phyloP scores from a whole-genome alignment of 2,113 vertebrate species.

The Eleginops maclovinus region DNA sequence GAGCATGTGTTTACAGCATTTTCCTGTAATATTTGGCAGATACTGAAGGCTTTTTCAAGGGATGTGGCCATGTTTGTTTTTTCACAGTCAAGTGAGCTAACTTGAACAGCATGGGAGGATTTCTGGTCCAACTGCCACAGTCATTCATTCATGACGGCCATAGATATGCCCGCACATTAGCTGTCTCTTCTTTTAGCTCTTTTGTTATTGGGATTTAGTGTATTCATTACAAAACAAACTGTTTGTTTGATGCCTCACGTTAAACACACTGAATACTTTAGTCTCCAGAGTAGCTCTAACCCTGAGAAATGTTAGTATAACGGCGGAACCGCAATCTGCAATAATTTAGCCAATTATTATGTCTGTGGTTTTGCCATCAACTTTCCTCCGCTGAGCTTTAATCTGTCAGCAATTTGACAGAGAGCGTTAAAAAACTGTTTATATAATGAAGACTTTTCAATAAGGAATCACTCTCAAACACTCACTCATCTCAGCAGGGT shows the following conservation, averaged over 20 bases:
- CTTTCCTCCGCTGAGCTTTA: slow-evolving; percentile 10
- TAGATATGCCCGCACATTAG: slow-evolving; percentile 4
- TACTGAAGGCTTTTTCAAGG: neutral
- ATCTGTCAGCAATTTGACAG: slow-evolving; percentile 20
- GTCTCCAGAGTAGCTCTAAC: neutral
- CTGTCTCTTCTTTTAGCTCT: neutral
- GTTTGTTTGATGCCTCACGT: neutral
- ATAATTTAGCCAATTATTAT: slow-evolving; percentile 23
- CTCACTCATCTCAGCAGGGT: slow-evolving; percentile 22
- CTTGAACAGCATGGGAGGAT: slow-evolving; percentile 26
- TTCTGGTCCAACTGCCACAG: slow-evolving; percentile 22
- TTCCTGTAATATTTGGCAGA: slow-evolving; percentile 20
- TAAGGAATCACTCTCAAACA: slow-evolving; percentile 11
- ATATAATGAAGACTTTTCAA: slow-evolving; percentile 12
- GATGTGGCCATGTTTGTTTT: neutral
- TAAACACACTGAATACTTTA: neutral
- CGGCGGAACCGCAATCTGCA: neutral
- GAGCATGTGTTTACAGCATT: slow-evolving; percentile 4
- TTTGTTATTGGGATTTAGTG: neutral
- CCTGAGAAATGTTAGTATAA: slow-evolving; percentile 40
- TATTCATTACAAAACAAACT: slow-evolving; percentile 13
- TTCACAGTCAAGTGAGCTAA: neutral
- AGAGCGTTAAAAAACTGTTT: slow-evolving; percentile 50
- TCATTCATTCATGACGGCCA: slow-evolving; percentile 42
- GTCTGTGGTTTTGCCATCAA: slow-evolving; percentile 16